These are phyloP conservation scores for Dascyllus trimaculatus DNA, from an alignment of 2,113 vertebrate genomes.

Conservation along the genomic window DNA sequence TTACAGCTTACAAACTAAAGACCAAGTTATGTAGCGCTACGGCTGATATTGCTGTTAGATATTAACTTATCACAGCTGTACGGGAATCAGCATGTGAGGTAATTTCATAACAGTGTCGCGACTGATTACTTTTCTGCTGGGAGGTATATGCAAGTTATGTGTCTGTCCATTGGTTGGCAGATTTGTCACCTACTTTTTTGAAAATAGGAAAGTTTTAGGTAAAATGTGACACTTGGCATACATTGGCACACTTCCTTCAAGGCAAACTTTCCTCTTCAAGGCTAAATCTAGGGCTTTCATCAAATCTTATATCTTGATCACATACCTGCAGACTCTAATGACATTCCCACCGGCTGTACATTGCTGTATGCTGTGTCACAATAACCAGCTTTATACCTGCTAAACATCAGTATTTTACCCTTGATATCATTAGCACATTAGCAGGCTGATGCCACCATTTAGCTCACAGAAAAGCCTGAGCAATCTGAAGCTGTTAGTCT, in stretches of 20 bases:
- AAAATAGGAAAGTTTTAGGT: too few species aligned
- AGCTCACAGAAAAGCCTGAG: not conserved
- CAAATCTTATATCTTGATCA: too few species aligned
- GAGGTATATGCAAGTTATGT: not conserved
- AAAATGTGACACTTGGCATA: not conserved
- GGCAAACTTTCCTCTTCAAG: too few species aligned
- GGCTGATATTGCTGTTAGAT: not conserved
- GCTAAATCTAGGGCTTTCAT: too few species aligned
- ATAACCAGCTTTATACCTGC: not conserved
- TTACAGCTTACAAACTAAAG: slow-evolving; percentile 6
- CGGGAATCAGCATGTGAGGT: not conserved
- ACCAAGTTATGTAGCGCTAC: not conserved
- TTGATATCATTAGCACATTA: not conserved
- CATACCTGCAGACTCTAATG: too few species aligned
- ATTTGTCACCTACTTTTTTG: too few species aligned
- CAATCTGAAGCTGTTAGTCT: not conserved
- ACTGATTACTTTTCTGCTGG: not conserved
- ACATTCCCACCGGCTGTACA: too few species aligned
- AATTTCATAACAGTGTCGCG: not conserved
- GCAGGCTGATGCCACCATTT: not conserved
- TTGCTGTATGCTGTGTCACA: too few species aligned
- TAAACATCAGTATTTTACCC: too few species aligned
- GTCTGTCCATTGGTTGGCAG: too few species aligned
- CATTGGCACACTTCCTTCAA: too few species aligned
- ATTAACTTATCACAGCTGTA: slow-evolving; percentile 5